Evolutionary conservation across 2,113 vertebrate genomes (phyloP).

Genomic region (Thamnaconus septentrionalis): DNA sequence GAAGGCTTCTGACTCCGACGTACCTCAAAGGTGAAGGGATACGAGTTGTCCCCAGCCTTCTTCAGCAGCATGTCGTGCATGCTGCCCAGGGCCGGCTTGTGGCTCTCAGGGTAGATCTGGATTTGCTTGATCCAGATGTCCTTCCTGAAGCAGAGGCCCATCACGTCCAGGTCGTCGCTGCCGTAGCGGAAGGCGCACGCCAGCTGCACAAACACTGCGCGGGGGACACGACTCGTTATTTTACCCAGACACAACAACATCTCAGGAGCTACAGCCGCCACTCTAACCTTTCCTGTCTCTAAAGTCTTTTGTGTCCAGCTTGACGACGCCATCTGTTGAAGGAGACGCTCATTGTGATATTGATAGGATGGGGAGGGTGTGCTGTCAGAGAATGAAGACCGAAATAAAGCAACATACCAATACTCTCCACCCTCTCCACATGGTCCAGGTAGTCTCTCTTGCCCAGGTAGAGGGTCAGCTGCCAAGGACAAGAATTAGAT

Average conservation of each 20-base stretch:
- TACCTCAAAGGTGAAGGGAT: conserved; percentile 72
- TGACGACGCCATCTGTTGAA: conserved; percentile 70
- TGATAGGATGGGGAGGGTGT: background rate
- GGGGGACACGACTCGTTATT: background rate
- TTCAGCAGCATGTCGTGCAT: conserved; percentile 76
- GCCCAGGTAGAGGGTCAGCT: conserved; percentile 75
- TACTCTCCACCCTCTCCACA: conserved; percentile 51
- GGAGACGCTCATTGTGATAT: background rate
- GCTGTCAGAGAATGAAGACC: background rate
- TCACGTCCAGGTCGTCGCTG: conserved; percentile 76
- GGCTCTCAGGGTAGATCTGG: conserved; percentile 68
- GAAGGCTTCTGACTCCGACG: background rate
- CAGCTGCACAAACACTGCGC: conserved; percentile 75
- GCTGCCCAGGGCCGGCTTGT: conserved; percentile 54
- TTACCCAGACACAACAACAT: too few species aligned
- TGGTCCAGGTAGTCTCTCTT: conserved; percentile 77
- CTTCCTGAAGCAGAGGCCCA: conserved; percentile 78
- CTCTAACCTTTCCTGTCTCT: conserved; percentile 69
- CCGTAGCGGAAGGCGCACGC: conserved; percentile 79
- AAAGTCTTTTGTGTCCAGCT: conserved; percentile 67
- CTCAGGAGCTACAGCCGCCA: too few species aligned
- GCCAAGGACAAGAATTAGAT: background rate
- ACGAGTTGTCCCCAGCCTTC: conserved; percentile 73
- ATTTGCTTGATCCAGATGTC: conserved; percentile 73
- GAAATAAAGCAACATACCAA: conserved; percentile 59